Percentiles rank a stretch among this genome's conserved stretches.
These are phyloP conservation scores for Thomomys bottae DNA, from an alignment of 2,113 vertebrate species.

Conservation along the genomic window DNA sequence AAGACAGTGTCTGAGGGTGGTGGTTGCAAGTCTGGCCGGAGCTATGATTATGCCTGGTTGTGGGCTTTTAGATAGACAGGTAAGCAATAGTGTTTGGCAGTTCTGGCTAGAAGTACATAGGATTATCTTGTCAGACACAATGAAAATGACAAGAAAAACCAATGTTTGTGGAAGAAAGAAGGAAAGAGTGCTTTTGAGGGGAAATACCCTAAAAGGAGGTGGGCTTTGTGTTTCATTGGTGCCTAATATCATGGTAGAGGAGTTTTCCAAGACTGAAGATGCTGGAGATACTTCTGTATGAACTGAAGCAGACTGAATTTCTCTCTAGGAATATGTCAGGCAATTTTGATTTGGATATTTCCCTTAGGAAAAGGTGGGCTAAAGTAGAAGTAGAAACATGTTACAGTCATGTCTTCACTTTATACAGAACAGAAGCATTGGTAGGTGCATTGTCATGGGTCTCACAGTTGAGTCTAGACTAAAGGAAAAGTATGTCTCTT, in stretches of 20 bases:
- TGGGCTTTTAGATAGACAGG: slow-evolving; percentile 81
- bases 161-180: not conserved
- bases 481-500: not conserved
- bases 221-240: no score
- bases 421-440: no score
- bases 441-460: not conserved
- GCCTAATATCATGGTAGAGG: no score
- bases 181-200: no score
- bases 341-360: not conserved
- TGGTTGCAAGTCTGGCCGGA: slow-evolving; percentile 83
- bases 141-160: not conserved
- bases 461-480: not conserved
- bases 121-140: not conserved
- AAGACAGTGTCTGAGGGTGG: slow-evolving; percentile 70
- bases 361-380: not conserved
- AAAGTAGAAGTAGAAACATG: not conserved
- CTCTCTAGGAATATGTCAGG: not conserved
- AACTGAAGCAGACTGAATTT: slow-evolving; percentile 52
- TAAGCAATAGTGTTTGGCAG: not conserved
- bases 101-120: slow-evolving; percentile 64
- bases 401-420: not conserved
- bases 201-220: no score
- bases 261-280: no score
- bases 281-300: slow-evolving; percentile 24
- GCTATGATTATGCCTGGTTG: slow-evolving; percentile 56